Evolutionary conservation across 92 coral and sea anemone species (phyloP).

Genomic region (Ricordea florida): DNA sequence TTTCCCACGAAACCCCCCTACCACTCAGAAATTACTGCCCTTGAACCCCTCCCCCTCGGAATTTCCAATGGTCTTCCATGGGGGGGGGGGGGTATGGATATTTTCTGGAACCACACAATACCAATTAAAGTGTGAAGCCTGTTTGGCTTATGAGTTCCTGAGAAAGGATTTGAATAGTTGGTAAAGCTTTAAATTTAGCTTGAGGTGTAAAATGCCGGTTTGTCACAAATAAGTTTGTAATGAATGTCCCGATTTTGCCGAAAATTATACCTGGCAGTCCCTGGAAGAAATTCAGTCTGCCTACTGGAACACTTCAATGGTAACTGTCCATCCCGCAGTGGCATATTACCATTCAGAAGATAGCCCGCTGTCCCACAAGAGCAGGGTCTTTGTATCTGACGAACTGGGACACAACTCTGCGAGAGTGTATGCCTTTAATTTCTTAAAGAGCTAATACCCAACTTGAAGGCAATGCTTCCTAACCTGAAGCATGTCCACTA

Average conservation of each 20-base stretch:
- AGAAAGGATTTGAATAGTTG: background rate
- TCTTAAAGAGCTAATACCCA: conserved; percentile 24
- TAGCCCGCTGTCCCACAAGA: conserved; percentile 13
- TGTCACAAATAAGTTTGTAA: background rate
- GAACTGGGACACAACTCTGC: conserved; percentile 29
- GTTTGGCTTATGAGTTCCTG: background rate
- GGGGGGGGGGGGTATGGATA: too few relatives aligned
- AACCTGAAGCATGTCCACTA: conserved; percentile 32
- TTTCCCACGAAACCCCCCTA: too few relatives aligned
- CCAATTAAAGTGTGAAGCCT: background rate
- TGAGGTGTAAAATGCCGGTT: background rate
- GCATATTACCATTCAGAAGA: conserved; percentile 18
- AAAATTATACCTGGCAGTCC: conserved; percentile 48
- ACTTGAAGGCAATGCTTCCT: background rate
- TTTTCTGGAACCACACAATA: too few relatives aligned
- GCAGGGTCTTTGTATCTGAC: conserved; percentile 35
- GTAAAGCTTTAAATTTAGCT: background rate
- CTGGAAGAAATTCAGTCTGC: conserved; percentile 54
- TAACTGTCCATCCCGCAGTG: conserved; percentile 57
- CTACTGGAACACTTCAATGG: conserved; percentile 64
- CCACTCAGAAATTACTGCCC: too few relatives aligned
- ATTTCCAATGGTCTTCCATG: too few relatives aligned
- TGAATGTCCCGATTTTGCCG: conserved; percentile 28
- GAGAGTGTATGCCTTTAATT: conserved; percentile 15
- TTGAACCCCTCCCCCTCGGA: too few relatives aligned